Evolutionary conservation across 1,140 invertebrate genomes (phyloP).

Genomic region (Cotesia typhae): DNA sequence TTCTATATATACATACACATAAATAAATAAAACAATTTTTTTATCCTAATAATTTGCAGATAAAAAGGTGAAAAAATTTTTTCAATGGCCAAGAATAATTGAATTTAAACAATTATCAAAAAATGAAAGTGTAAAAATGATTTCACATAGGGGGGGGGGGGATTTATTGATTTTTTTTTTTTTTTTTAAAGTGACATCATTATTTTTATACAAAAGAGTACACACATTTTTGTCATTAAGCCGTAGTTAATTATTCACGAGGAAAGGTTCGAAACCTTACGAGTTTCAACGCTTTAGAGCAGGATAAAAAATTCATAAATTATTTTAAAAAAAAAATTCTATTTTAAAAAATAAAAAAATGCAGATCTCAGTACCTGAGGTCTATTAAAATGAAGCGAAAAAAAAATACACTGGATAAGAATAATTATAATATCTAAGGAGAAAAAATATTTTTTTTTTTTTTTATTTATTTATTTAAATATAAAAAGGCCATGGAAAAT

Average conservation of each 20-base stretch:
- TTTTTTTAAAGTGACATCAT: background rate
- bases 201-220: slow-evolving; percentile 3
- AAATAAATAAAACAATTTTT: background rate
- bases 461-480: slow-evolving; percentile 24
- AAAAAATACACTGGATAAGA: slow-evolving; percentile 25
- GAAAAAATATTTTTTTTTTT: slow-evolving; percentile 8
- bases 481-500: slow-evolving; percentile 39
- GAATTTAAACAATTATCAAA: background rate
- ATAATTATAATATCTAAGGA: slow-evolving; percentile 36
- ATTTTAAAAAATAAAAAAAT: slow-evolving; percentile 10
- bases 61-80: slow-evolving; percentile 5
- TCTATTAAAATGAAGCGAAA: slow-evolving; percentile 16
- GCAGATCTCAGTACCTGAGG: slow-evolving; percentile 5
- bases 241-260: slow-evolving; percentile 17
- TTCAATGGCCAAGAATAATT: slow-evolving; percentile 11
- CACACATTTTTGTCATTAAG: background rate
- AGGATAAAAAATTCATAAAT: slow-evolving; percentile 15
- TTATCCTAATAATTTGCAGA: slow-evolving; percentile 6
- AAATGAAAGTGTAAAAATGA: no score
- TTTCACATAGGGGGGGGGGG: no score
- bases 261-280: background rate
- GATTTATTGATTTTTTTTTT: background rate
- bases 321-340: background rate
- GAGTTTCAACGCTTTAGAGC: background rate
- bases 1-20: no score